Conservation (phyloP, 2,113 vertebrate species). For the Burhinus bistriatus region DNA sequence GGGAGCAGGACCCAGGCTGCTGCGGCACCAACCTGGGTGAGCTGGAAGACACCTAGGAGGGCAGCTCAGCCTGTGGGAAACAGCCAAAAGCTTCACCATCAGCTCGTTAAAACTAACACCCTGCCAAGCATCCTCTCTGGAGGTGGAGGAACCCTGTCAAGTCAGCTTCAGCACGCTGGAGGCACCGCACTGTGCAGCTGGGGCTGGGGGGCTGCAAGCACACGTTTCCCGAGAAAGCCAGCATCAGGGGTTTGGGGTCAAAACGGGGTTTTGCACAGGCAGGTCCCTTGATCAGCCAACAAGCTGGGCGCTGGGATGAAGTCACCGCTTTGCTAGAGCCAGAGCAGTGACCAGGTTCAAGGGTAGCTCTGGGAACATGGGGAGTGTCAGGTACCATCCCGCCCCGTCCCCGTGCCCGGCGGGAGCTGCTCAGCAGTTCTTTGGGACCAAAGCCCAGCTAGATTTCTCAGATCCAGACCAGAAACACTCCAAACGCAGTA, state of each 20-base stretch:
- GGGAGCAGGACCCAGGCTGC: neutral
- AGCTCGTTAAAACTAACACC: neutral
- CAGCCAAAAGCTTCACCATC: neutral
- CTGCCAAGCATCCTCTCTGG: too few relatives aligned
- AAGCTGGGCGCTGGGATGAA: too few relatives aligned
- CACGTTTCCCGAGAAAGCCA: fast-evolving
- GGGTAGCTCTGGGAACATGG: neutral
- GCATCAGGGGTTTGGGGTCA: neutral
- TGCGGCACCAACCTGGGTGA: fast-evolving
- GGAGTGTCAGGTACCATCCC: neutral
- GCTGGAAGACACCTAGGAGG: neutral
- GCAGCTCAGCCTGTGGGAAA: neutral
- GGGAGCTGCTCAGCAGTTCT: neutral
- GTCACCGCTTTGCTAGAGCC: neutral
- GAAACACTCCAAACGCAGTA: neutral
- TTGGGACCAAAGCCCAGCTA: neutral
- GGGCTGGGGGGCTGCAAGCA: too few relatives aligned
- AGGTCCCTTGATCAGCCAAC: neutral
- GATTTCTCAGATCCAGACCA: neutral
- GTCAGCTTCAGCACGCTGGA: neutral
- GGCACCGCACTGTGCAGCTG: neutral
- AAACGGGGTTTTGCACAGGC: neutral
- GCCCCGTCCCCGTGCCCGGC: fast-evolving
- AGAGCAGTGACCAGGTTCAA: neutral
- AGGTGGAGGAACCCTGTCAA: neutral